These are phyloP conservation scores for Nasonia vitripennis DNA, from an alignment of 1,140 invertebrate species.

Conservation along the genomic window DNA sequence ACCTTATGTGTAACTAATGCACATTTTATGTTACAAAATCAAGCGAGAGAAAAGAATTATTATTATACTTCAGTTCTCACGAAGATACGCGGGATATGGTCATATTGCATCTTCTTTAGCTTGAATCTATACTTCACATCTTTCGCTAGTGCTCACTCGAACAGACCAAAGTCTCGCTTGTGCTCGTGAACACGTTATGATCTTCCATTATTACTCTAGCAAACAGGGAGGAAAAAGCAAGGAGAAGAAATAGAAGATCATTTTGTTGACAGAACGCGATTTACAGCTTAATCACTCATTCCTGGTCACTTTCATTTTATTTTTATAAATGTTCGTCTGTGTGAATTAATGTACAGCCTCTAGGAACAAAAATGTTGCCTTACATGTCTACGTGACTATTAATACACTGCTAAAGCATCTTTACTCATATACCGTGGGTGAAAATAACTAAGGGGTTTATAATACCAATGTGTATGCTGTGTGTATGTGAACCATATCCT, in stretches of 20 bases:
- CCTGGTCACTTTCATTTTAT: conserved; percentile 17
- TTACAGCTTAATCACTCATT: conserved; percentile 29
- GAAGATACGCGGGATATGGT: conserved; percentile 28
- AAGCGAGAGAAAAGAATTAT: not conserved
- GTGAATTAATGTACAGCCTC: conserved; percentile 35
- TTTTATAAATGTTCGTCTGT: conserved; percentile 30
- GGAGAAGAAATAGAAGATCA: conserved; percentile 22
- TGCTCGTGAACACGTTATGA: conserved; percentile 20
- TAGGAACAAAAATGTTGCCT: conserved; percentile 20
- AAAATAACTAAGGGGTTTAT: conserved; percentile 15
- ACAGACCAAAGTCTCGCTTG: conserved; percentile 11
- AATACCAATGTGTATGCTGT: conserved; percentile 28
- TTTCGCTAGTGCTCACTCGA: not conserved
- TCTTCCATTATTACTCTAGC: conserved; percentile 35
- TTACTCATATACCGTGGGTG: not conserved
- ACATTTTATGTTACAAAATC: conserved; percentile 14
- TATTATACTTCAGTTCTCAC: not conserved
- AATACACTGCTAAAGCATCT: conserved; percentile 27
- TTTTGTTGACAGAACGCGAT: conserved; percentile 9
- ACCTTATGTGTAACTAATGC: conserved; percentile 27
- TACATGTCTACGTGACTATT: not conserved
- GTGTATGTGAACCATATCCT: conserved; percentile 38
- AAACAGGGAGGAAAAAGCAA: not conserved
- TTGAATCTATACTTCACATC: not conserved
- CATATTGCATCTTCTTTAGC: not conserved